Evolutionary conservation across 2,113 vertebrate species (phyloP).

Genomic region (Pseudorhombus dupliciocellatus): DNA sequence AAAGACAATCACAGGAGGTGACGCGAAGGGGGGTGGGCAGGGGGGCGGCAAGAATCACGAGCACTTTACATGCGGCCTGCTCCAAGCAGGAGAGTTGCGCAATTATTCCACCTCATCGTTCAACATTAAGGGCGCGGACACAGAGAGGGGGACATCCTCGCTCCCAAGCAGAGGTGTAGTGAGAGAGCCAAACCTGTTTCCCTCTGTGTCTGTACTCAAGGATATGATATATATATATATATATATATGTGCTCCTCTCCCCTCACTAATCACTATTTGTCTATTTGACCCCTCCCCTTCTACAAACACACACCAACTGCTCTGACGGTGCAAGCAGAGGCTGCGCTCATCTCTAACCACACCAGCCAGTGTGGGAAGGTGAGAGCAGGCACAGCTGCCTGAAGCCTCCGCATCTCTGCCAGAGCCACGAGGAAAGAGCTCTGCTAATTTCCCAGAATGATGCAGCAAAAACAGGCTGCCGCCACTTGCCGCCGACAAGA

Average conservation of each 20-base stretch:
- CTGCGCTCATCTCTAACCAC: conserved; percentile 1
- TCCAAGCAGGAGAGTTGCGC: not conserved
- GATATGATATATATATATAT: not conserved
- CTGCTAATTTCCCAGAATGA: not conserved
- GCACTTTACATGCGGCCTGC: conserved; percentile 69
- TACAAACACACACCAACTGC: conserved; percentile 18
- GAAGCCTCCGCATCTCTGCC: not conserved
- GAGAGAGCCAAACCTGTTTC: not conserved
- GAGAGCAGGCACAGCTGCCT: conserved; percentile 42
- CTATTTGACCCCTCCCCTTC: not conserved
- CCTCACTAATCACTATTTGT: not conserved
- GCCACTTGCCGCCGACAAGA: not conserved
- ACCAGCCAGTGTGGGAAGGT: conserved; percentile 32
- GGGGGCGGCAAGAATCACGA: not conserved
- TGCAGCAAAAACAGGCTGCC: not conserved
- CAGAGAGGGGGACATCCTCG: not conserved
- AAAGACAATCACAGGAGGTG: conserved; percentile 11
- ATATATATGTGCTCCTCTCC: not conserved
- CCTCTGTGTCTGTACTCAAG: not conserved
- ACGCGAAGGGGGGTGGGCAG: not conserved
- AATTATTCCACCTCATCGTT: not conserved
- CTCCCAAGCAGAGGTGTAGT: not conserved
- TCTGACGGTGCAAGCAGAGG: conserved; percentile 56
- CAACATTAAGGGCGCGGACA: not conserved
- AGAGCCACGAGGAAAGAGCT: not conserved